Conservation (phyloP, 2,888 invertebrate genomes). For the Lomographa bimaculata region DNA sequence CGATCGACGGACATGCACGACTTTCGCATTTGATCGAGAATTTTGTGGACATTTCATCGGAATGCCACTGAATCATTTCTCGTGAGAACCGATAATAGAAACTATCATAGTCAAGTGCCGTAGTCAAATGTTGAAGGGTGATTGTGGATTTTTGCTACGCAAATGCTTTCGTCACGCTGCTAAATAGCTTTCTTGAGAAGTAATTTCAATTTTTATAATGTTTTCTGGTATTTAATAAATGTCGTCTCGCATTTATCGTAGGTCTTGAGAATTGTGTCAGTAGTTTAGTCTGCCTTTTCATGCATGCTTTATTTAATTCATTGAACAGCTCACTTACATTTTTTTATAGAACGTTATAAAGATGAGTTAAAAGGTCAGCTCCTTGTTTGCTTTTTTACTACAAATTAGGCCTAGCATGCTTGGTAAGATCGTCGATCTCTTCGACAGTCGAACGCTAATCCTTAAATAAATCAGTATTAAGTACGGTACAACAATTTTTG, state of each 20-base stretch:
- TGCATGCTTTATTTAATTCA: constrained; percentile 6
- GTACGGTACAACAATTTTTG: too few species aligned
- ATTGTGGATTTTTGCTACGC: constrained; percentile 75
- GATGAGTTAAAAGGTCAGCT: too few species aligned
- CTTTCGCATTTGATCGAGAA: constrained; percentile 72
- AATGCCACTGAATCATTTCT: constrained; percentile 73
- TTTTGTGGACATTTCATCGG: constrained; percentile 65
- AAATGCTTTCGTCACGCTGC: constrained; percentile 74
- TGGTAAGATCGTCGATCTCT: too few species aligned
- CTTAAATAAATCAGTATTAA: too few species aligned
- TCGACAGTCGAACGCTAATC: too few species aligned
- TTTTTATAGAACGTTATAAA: too few species aligned
- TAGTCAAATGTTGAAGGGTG: constrained; percentile 64
- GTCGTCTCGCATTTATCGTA: constrained; percentile 49
- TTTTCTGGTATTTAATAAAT: constrained; percentile 50
- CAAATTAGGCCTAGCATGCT: too few species aligned
- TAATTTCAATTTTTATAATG: constrained; percentile 54
- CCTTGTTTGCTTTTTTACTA: too few species aligned
- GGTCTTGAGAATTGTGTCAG: constrained; percentile 71
- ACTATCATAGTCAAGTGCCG: constrained; percentile 61
- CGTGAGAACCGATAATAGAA: constrained; percentile 71
- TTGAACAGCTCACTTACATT: too few species aligned
- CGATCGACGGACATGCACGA: constrained; percentile 77
- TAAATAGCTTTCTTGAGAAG: constrained; percentile 70
- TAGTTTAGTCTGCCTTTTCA: constrained; percentile 9